Evolutionary conservation across 2,113 vertebrate genomes (phyloP).

Genomic region (Mus musculus): GRCm39 chrX:138741001-138741500

Average conservation of each 20-base stretch:
- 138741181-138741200: conserved; percentile 40
- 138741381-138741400: conserved; percentile 44
- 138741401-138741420: conserved; percentile 27
- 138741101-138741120: conserved; percentile 23
- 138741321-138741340: conserved; percentile 50
- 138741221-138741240: background rate
- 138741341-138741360: conserved; percentile 44
- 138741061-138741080: conserved; percentile 27
- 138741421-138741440: conserved; percentile 61
- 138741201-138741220: conserved; percentile 31
- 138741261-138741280: conserved; percentile 24
- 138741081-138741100: conserved; percentile 42
- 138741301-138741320: conserved; percentile 24
- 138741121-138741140: conserved; percentile 7
- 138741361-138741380: conserved; percentile 41
- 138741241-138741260: conserved; percentile 47
- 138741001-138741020: conserved; percentile 51
- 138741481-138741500: conserved; percentile 89
- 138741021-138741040: conserved; percentile 51
- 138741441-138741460: conserved; percentile 32
- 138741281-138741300: conserved; percentile 45
- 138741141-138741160: conserved; percentile 25
- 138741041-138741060: conserved; percentile 37
- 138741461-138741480: conserved; percentile 70
- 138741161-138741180: conserved; percentile 9